Conservation (phyloP, 2,888 invertebrate genomes). For the Drosophila neotestacea region DNA sequence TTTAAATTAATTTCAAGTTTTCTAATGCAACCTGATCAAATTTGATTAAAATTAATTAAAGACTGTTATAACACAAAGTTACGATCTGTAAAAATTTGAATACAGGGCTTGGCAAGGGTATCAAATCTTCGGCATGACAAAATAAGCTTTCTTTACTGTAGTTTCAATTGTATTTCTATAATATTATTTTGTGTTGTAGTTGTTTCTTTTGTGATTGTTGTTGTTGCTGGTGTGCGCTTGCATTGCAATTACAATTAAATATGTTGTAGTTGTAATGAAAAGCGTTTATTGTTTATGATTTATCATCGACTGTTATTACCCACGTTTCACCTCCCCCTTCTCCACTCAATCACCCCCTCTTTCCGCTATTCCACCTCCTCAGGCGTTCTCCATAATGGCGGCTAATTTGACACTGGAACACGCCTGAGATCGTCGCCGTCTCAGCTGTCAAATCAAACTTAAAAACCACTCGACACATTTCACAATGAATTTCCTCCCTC, state of each 20-base stretch:
- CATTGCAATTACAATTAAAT: slow-evolving; percentile 58
- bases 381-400: slow-evolving; percentile 50
- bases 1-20: no score
- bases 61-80: no score
- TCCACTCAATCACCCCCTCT: neutral
- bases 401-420: slow-evolving; percentile 77
- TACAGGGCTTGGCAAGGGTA: no score
- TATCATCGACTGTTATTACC: slow-evolving; percentile 57
- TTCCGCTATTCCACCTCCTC: slow-evolving; percentile 15
- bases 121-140: slow-evolving; percentile 8
- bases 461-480: slow-evolving; percentile 66
- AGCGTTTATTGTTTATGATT: slow-evolving; percentile 71
- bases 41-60: no score
- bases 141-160: slow-evolving; percentile 12
- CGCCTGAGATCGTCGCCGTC: slow-evolving; percentile 60
- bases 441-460: slow-evolving; percentile 72
- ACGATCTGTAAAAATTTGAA: no score
- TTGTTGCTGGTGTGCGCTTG: slow-evolving; percentile 29
- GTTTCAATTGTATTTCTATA: slow-evolving; percentile 1
- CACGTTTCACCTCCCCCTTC: slow-evolving; percentile 8
- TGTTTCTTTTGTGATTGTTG: neutral
- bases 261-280: slow-evolving; percentile 49
- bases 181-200: neutral
- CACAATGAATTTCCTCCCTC: slow-evolving; percentile 36
- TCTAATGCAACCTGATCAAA: no score